Conservation (phyloP, 2,797 vertebrate genomes). For the Myotis findleyi region DNA sequence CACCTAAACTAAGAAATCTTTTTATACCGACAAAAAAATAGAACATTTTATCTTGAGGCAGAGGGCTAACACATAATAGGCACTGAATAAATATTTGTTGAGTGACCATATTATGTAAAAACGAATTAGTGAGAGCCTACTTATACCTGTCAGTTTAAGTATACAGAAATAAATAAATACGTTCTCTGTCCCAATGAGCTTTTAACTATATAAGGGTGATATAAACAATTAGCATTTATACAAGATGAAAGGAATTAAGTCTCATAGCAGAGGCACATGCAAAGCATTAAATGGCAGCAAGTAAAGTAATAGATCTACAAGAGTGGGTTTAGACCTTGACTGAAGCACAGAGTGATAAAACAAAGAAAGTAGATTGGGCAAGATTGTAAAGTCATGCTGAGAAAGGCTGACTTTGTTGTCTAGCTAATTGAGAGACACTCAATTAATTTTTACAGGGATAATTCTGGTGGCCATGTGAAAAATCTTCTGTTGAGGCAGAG, state of each 20-base stretch:
- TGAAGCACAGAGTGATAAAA: background rate
- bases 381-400: background rate
- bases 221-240: background rate
- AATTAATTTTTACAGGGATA: background rate
- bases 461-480: background rate
- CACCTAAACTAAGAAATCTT: background rate
- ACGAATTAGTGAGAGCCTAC: background rate
- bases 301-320: background rate
- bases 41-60: background rate
- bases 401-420: background rate
- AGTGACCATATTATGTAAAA: background rate
- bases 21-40: background rate
- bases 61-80: background rate
- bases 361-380: background rate
- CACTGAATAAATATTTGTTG: background rate
- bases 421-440: background rate
- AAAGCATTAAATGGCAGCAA: background rate
- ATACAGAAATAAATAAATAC: background rate
- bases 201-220: background rate
- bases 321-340: background rate
- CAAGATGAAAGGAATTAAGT: background rate
- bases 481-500: background rate
- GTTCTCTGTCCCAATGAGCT: background rate
- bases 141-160: background rate
- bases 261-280: background rate